Conservation (phyloP, 2,113 vertebrate species). For the Menura novaehollandiae region DNA sequence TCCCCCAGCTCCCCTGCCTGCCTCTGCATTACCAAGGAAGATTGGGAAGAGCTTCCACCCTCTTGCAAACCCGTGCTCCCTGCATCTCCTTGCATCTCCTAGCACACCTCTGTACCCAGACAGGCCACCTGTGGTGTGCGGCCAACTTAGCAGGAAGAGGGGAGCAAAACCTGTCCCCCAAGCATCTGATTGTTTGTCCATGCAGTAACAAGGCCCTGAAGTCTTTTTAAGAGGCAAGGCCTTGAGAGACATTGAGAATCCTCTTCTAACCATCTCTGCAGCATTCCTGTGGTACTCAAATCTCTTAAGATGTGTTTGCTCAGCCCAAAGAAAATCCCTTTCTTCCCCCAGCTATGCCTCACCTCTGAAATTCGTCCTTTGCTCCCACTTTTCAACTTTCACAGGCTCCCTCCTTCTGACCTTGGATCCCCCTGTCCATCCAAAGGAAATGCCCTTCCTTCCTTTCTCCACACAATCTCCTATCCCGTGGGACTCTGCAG, state of each 20-base stretch:
- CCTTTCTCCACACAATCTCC: background rate
- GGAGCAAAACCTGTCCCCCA: background rate
- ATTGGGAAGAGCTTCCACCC: background rate
- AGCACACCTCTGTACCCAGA: background rate
- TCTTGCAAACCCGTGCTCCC: fast-evolving
- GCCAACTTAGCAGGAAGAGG: background rate
- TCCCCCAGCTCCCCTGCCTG: background rate
- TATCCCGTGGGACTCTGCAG: background rate
- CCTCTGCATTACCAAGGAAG: background rate
- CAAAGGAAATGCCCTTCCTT: slow-evolving; percentile 7
- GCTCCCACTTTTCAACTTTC: background rate
- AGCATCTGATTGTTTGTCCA: background rate
- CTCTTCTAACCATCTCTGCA: background rate
- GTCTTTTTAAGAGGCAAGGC: background rate
- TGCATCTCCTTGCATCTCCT: background rate
- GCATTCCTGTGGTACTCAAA: background rate
- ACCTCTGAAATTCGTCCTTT: background rate
- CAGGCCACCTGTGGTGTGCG: background rate
- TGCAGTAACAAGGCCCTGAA: background rate
- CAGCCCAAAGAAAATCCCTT: background rate
- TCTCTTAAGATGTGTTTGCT: background rate
- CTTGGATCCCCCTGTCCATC: background rate
- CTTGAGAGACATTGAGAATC: background rate
- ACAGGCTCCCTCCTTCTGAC: background rate
- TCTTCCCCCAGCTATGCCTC: background rate